phyloP scores from a whole-genome alignment of 2,113 vertebrate genomes.

The Nettapus auritus region DNA sequence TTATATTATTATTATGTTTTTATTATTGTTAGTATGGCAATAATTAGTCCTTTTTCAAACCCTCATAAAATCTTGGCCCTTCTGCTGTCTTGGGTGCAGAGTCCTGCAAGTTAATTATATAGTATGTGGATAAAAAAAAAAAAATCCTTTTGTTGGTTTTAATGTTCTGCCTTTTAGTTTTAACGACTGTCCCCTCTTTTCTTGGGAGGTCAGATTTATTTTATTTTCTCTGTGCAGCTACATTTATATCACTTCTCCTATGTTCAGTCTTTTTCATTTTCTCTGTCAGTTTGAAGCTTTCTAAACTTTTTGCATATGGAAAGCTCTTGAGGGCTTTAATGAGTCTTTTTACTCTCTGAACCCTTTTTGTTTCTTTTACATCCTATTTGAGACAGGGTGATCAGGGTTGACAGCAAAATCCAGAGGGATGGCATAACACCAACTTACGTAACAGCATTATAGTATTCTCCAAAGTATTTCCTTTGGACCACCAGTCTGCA shows the following conservation, averaged over 20 bases:
- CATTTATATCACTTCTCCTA: neutral
- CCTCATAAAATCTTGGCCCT: conserved; percentile 1
- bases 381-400: neutral
- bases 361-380: neutral
- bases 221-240: conserved; percentile 10
- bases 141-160: conserved; percentile 36
- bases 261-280: neutral
- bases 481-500: neutral
- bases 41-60: conserved; percentile 21
- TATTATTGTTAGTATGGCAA: conserved; percentile 10
- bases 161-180: conserved; percentile 34
- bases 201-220: conserved; percentile 10
- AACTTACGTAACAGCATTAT: neutral
- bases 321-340: conserved; percentile 32
- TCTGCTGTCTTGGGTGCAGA: neutral
- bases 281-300: neutral
- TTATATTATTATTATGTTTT: neutral
- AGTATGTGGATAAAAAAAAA: conserved; percentile 11
- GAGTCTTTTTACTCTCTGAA: neutral
- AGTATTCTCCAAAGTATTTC: neutral
- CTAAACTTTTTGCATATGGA: neutral
- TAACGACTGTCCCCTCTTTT: conserved; percentile 20
- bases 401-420: neutral
- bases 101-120: conserved; percentile 12
- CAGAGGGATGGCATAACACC: neutral